Base-by-base conservation (phyloP, 2,797 vertebrate species). In the Arnoldichthys spilopterus region DNA sequence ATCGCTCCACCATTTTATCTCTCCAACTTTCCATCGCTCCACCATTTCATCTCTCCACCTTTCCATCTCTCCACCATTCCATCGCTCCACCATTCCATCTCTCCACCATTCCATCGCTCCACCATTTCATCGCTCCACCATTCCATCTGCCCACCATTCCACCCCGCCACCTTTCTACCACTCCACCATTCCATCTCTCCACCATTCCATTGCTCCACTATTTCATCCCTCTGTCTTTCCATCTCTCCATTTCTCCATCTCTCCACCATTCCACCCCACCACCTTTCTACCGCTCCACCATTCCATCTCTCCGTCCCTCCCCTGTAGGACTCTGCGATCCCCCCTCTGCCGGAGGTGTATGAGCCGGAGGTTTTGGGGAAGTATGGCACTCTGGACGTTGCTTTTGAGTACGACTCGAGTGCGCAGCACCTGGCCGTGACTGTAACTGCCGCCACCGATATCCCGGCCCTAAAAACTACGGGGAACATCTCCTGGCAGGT, bases 401-500 rank as follows among this genome's bases (percentile, higher is more conserved):
- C 96, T 88, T 98, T 99, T 85, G 97, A 99, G 91, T 98, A 98
- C 87, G 96, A 99, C 90, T 96, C 96, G 70, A 88, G 95, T 34
- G 96, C 97, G 90, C 96, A 98, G 93, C 95, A 94, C 91, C 91
- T 99, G 91, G 94, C 97, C 63, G 96, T 98, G 88, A 98, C 97
- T 2, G 97, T 98, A 90, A 99, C 97, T n/a, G 97, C 97, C 67
- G 97, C 97, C 68, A 98, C 97, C 51, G 97, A 99, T 93, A 95
- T 99, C 87, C 96, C 97, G 2, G 93, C 94, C 26, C 95, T 97
- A 84, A 97, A 94, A 84, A 96, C 96, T 93, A 95, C 95, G 69
- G 96, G 97, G 83, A 98, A 97, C 93, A 97, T 95, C 88, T 95
- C 96, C 0, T 98, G 97, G 97, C 97, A 99, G 94, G 97, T 99